These are phyloP conservation scores for Eospalax fontanierii DNA, from an alignment of 2,797 vertebrate species.

Conservation along the genomic window DNA sequence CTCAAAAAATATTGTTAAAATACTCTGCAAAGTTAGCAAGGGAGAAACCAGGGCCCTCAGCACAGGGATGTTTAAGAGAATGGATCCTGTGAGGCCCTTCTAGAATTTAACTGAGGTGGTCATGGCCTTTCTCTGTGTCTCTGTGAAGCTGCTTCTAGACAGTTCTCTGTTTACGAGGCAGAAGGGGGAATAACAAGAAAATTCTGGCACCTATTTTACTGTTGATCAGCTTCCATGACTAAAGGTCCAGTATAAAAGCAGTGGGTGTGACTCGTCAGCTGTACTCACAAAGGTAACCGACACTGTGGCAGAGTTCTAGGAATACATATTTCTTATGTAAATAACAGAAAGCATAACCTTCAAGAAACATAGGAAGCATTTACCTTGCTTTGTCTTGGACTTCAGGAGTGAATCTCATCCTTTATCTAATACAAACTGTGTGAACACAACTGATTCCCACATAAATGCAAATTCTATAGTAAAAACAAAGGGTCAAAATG, in stretches of 20 bases:
- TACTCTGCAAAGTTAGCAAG: not conserved
- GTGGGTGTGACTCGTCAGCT: not conserved
- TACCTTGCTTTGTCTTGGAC: not conserved
- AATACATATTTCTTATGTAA: not conserved
- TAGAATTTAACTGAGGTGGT: not conserved
- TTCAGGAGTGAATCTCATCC: not conserved
- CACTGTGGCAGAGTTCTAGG: not conserved
- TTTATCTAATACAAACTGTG: not conserved
- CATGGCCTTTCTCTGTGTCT: rapidly evolving
- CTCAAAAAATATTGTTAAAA: not conserved
- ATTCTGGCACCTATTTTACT: not conserved
- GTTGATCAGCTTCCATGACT: not conserved
- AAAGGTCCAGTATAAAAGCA: not conserved
- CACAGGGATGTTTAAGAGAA: not conserved
- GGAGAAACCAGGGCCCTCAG: not conserved
- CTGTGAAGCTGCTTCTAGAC: not conserved
- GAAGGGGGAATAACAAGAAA: not conserved
- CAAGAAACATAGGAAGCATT: slow-evolving; percentile 12
- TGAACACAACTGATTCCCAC: not conserved
- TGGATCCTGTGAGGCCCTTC: not conserved
- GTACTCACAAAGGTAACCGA: not conserved
- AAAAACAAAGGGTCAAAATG: slow-evolving; percentile 68
- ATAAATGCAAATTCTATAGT: not conserved
- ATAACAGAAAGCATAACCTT: not conserved
- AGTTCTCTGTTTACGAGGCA: not conserved